Evolutionary conservation across 2,113 vertebrate species (phyloP).

Genomic region (Podarcis raffonei): DNA sequence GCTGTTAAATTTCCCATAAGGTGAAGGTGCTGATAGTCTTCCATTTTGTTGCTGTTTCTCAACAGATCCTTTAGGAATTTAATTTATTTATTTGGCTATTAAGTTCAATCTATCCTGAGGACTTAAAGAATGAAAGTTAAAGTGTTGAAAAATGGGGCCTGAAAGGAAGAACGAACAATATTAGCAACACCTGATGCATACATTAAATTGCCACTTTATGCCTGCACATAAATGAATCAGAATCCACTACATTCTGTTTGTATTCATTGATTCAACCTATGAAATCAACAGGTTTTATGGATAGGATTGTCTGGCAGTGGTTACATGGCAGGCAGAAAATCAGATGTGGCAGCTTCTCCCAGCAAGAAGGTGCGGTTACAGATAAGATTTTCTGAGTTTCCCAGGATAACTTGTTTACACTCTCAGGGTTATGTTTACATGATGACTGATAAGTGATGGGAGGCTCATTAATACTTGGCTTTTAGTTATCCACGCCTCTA

Average conservation of each 20-base stretch:
- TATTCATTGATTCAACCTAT: background rate
- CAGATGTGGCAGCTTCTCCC: background rate
- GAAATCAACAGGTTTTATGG: background rate
- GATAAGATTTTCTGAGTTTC: background rate
- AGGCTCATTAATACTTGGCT: background rate
- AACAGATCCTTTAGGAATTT: slow-evolving; percentile 14
- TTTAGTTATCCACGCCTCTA: background rate
- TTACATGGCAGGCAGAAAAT: background rate
- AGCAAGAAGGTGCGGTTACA: background rate
- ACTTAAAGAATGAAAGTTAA: background rate
- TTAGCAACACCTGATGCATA: background rate
- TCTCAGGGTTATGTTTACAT: background rate
- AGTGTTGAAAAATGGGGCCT: background rate
- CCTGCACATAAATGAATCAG: background rate
- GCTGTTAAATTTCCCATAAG: slow-evolving; percentile 46
- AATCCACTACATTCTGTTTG: background rate
- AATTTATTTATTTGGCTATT: slow-evolving; percentile 1
- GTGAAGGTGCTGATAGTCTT: slow-evolving; percentile 30
- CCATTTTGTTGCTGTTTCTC: slow-evolving; percentile 23
- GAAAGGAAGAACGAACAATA: background rate
- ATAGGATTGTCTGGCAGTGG: background rate
- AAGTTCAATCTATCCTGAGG: slow-evolving; percentile 1
- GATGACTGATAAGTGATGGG: background rate
- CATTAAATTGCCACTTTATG: background rate
- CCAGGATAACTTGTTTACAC: background rate